Base-by-base conservation (phyloP, 1,140 invertebrate species). In the Papilio xuthus region DNA sequence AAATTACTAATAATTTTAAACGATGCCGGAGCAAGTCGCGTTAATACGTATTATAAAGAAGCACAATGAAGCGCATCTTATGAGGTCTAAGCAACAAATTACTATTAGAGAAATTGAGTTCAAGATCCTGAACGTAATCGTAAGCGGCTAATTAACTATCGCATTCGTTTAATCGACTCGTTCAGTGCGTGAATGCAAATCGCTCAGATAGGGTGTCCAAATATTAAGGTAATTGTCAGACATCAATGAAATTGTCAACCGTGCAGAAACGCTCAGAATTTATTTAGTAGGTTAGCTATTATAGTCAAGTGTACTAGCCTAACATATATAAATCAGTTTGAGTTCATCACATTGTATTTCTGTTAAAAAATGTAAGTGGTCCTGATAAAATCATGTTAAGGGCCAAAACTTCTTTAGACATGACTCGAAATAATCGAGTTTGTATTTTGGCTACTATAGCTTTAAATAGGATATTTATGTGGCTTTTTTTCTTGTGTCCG, bases 21-120 rank as follows among this genome's bases (percentile, higher is more conserved):
- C 18, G 53, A 26, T 26, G 56, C 23, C 15, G 7, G 20, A 60
- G 56, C 56, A 9, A 60, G 23, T 50, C 47, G 47, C 15, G 47
- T 50, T 50, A 50, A 50, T 26, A 60, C 23, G 26, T 67, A 13
- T 63, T 13, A 63, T 67, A 28, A 32, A 67, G 26, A 67, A 28
- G 13, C 20, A 28, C 26, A 67, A 32, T 67, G 60, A 67, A 67
- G 60, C 60, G 26, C 13, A 28, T 67, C 26, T 67, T 67, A 67
- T 28, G 26, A 67, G 10, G 53, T 71, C n/a, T 71, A 6, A 28
- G 18, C 13, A 71, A 72, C 37, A 44, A 20, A 41, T 41, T 41
- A 72, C n/a, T 44, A 71, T 1, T 71, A 47, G 71, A 47, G 42
- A 73, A 73, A 73, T 73, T 73, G 71, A 44, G 71, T 73, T 73